Conservation (phyloP, 2,113 vertebrate species). For the Tragelaphus scriptus region DNA sequence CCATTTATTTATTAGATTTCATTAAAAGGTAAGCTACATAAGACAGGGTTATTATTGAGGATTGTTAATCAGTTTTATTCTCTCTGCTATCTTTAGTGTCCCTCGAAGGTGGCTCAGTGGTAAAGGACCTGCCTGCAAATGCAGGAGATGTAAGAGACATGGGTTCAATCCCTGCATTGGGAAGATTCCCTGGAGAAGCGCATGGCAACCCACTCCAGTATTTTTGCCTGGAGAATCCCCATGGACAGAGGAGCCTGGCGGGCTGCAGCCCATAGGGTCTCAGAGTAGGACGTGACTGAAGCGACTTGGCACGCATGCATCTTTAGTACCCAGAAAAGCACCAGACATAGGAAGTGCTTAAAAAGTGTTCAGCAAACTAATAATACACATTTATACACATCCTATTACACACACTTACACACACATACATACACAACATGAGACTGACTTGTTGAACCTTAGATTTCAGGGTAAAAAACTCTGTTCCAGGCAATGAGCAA, state of each 20-base stretch:
- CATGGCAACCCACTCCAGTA: neutral
- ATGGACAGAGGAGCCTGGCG: neutral
- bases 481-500: neutral
- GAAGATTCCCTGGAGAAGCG: neutral
- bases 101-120: neutral
- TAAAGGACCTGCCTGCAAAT: neutral
- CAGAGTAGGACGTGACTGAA: neutral
- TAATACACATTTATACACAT: neutral
- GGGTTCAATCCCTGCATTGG: neutral
- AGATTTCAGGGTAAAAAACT: neutral
- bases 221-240: neutral
- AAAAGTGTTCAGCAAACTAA: neutral
- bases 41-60: neutral
- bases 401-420: neutral
- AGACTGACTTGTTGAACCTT: neutral
- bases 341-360: neutral
- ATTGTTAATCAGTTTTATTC: neutral
- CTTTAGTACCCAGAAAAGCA: neutral
- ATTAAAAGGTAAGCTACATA: neutral
- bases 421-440: neutral
- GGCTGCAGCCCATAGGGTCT: neutral
- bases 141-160: neutral
- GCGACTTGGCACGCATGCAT: neutral
- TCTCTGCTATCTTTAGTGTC: neutral
- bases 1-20: neutral